Base-by-base conservation (phyloP, 2,113 vertebrate species). In the Lasiurus cinereus region DNA sequence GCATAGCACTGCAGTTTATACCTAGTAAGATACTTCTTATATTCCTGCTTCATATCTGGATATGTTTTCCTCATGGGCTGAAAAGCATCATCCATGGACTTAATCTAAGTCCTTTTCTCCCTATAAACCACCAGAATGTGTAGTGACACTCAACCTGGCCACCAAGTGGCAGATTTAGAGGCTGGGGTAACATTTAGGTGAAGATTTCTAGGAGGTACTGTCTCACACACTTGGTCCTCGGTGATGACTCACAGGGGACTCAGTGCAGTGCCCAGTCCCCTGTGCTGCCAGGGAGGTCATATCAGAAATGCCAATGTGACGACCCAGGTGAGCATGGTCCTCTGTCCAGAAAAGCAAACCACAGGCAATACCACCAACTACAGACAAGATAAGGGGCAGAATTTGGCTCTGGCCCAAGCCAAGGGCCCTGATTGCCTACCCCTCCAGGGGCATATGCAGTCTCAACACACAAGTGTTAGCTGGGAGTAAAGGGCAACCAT, bases 31-130 rank as follows among this genome's bases (percentile, higher is more conserved):
- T 52, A 22, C 33, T 76, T 77, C 6, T 54, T 13, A 43, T 6
- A 21, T 14, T 59, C n/a, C 59, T 48, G 8, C 10, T 66, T 11
- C 2, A 3, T 84, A n/a, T 94, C 48, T 24, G 48, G 11, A 43
- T 67, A 9, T 39, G 14, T 92, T 91, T 90, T 94, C n/a, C 62
- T 90, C 13, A 1, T 52, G 6, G n/a, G 8, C 50, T 74, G 29
- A 90, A 67, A 72, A 62, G 24, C 6, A 70, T 48, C 9, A 15
- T 54, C 15, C 21, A 12, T 33, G 43, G 48, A n/a, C 18, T 54
- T 69, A 52, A 39, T 69, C 46, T 43, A 83, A 82, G 79, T 83
- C 50, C 74, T 79, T 87, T 91, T 77, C n/a, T 92, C 19, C 27
- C 31, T 92, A 12, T 66, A 88, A 95, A 54, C 43, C 29, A 43